These are phyloP conservation scores for Saccostrea cuccullata DNA, from an alignment of 1,140 invertebrate species.

Conservation along the genomic window DNA sequence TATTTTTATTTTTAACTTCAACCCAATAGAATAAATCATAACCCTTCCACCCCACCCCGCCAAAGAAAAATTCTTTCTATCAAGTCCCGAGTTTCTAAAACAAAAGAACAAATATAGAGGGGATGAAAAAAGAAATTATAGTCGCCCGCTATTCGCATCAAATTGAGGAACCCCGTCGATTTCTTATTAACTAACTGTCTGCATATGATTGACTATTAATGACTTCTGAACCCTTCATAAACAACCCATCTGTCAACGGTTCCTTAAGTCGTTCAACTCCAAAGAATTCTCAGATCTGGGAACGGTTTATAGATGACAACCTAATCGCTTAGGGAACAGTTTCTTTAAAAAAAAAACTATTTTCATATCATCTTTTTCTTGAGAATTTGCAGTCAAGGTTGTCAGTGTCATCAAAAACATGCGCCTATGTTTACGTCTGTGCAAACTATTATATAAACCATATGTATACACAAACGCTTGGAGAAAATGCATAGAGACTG, in stretches of 20 bases:
- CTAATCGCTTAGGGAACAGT: background rate
- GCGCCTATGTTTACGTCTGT: slow-evolving; percentile 13
- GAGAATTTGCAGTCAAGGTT: background rate
- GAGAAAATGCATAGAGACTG: background rate
- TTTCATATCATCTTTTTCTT: slow-evolving; percentile 16
- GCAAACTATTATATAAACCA: slow-evolving; percentile 24
- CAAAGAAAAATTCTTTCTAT: no score
- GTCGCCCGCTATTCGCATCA: background rate
- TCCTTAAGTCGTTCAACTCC: background rate
- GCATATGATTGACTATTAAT: background rate
- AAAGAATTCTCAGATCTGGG: background rate
- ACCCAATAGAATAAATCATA: no score
- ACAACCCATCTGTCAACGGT: background rate
- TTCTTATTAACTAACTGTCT: background rate
- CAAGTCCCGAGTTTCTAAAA: no score
- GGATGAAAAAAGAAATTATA: background rate
- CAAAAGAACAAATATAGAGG: no score
- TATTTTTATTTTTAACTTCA: no score
- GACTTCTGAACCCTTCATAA: background rate
- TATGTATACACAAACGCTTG: slow-evolving; percentile 26
- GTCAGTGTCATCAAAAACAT: slow-evolving; percentile 18
- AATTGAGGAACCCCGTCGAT: background rate
- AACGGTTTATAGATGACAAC: background rate
- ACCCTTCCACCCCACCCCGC: no score
- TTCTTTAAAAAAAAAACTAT: background rate